Evolutionary conservation across 1,140 invertebrate species (phyloP).

Genomic region (Linepithema humile): DNA sequence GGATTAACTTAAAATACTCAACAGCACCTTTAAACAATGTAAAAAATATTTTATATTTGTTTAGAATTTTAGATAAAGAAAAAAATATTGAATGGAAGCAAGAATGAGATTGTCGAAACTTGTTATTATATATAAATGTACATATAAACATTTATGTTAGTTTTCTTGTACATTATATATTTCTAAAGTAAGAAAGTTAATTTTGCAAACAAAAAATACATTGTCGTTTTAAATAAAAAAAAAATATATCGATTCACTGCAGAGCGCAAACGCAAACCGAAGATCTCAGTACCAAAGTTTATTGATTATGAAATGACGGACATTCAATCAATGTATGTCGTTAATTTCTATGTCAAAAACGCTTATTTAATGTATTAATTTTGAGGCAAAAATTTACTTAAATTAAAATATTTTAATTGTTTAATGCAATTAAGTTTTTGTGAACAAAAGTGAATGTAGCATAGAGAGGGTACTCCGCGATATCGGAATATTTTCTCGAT

Average conservation of each 20-base stretch:
- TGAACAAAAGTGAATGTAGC: background rate
- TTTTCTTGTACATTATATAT: background rate
- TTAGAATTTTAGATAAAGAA: too few relatives aligned
- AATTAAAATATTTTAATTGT: background rate
- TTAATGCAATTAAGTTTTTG: conserved; percentile 1
- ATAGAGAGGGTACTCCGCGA: background rate
- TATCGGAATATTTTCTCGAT: background rate
- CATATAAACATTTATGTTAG: background rate
- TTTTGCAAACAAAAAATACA: background rate
- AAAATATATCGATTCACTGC: too few relatives aligned
- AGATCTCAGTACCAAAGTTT: conserved; percentile 21
- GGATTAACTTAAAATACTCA: too few relatives aligned
- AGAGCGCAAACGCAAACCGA: background rate
- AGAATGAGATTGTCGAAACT: background rate
- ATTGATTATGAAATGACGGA: background rate
- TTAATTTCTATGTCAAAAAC: background rate
- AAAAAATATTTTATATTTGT: too few relatives aligned
- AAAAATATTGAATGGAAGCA: too few relatives aligned
- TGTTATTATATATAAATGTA: background rate
- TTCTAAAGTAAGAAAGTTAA: conserved; percentile 5
- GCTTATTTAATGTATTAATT: background rate
- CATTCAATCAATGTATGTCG: background rate
- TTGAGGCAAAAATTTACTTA: too few relatives aligned
- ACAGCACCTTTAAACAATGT: too few relatives aligned
- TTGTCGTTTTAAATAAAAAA: conserved; percentile 15